Percentiles rank a stretch among this genome's conserved stretches.
phyloP scores from a whole-genome alignment of 2,797 vertebrate species.

The Paratrypauchen microcephalus region DNA sequence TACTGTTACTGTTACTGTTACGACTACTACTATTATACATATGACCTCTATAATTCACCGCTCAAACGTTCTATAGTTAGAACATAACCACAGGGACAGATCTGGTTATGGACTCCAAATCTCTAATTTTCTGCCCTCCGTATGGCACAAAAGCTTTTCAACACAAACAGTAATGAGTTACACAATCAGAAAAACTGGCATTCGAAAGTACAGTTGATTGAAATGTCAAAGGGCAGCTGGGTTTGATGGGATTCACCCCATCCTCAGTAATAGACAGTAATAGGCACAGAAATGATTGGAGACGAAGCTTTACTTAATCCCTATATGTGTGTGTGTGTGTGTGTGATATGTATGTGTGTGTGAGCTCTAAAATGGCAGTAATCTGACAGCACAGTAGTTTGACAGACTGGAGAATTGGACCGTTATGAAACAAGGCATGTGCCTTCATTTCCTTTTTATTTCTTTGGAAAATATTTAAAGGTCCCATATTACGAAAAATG shows the following conservation, averaged over 20 bases:
- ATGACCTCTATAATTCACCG: slow-evolving; percentile 41
- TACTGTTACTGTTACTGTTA: no score
- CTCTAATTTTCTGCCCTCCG: slow-evolving; percentile 29
- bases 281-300: slow-evolving; percentile 48
- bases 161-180: slow-evolving; percentile 27
- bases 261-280: slow-evolving; percentile 33
- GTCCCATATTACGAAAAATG: no score
- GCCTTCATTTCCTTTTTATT: not conserved
- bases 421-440: slow-evolving; percentile 9
- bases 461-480: no score
- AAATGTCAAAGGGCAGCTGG: slow-evolving; percentile 29
- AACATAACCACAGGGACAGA: slow-evolving; percentile 17
- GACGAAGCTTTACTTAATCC: slow-evolving; percentile 57
- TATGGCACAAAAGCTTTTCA: slow-evolving; percentile 28
- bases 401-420: slow-evolving; percentile 41
- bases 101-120: slow-evolving; percentile 10
- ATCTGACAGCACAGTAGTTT: slow-evolving; percentile 35
- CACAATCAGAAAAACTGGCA: slow-evolving; percentile 29
- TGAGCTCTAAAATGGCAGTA: slow-evolving; percentile 34
- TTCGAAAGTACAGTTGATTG: slow-evolving; percentile 45
- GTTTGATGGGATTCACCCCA: slow-evolving; percentile 41
- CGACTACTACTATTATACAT: not conserved
- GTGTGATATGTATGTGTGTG: slow-evolving; percentile 8
- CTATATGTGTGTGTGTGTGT: not conserved
- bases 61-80: slow-evolving; percentile 26